A percentile compares a stretch with the other conserved stretches of the same genome.
Conservation (phyloP, 2,797 vertebrate genomes). For the Pantherophis vulpinus region DNA sequence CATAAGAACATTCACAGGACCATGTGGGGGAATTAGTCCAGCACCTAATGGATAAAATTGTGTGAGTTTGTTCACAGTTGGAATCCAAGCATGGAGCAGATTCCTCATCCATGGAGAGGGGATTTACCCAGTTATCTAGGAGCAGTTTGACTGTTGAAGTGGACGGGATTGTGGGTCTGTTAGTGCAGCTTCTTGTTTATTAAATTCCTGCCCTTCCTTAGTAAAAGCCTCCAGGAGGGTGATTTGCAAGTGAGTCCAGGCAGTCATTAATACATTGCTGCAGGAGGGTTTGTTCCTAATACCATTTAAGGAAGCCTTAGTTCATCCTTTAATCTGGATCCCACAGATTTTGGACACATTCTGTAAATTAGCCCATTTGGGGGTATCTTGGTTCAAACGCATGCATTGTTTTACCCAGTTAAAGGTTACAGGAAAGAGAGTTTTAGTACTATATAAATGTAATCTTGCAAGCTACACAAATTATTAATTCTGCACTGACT, state of each 20-base stretch:
- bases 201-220: neutral
- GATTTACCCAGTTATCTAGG: too few relatives aligned
- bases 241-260: neutral
- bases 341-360: neutral
- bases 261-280: neutral
- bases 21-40: neutral
- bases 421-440: neutral
- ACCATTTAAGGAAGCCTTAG: neutral
- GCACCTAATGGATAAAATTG: neutral
- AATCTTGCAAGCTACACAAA: neutral
- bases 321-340: neutral
- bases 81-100: neutral
- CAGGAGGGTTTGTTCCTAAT: neutral
- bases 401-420: neutral
- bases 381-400: neutral
- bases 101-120: neutral
- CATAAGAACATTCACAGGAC: neutral
- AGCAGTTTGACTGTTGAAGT: neutral
- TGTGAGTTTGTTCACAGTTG: neutral
- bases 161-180: neutral
- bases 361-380: neutral
- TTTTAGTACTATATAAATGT: neutral
- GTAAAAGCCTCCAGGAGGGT: neutral
- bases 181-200: neutral
- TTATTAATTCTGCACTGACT: neutral